phyloP scores from a whole-genome alignment of 2,797 vertebrate species.

The Australoheros facetus region DNA sequence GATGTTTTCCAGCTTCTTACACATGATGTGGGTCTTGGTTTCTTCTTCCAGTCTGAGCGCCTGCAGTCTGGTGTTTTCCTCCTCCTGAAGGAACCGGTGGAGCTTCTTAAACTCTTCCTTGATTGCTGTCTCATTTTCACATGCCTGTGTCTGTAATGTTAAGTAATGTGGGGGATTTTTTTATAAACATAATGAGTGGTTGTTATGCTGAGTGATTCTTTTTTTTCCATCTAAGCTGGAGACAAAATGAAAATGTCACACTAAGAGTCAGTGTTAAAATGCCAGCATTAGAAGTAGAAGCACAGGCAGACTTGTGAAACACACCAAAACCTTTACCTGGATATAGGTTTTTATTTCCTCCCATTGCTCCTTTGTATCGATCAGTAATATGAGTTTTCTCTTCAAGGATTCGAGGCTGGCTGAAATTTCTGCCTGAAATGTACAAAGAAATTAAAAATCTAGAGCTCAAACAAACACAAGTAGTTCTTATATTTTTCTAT shows the following conservation, averaged over 20 bases:
- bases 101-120: conserved; percentile 73
- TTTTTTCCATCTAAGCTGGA: background rate
- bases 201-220: background rate
- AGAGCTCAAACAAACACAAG: background rate
- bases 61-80: conserved; percentile 59
- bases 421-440: conserved; percentile 65
- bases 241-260: background rate
- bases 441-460: conserved; percentile 1
- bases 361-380: conserved; percentile 64
- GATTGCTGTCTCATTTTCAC: conserved; percentile 54
- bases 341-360: conserved; percentile 65
- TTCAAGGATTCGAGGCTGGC: conserved; percentile 50
- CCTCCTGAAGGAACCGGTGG: conserved; percentile 64
- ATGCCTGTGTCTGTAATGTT: conserved; percentile 64
- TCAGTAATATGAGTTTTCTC: conserved; percentile 60
- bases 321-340: conserved; percentile 52
- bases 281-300: no score
- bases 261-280: background rate
- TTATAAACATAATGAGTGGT: background rate
- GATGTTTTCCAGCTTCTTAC: conserved; percentile 62
- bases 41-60: conserved; percentile 66
- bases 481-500: no score
- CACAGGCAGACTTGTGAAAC: background rate
- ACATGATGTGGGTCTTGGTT: conserved; percentile 63
- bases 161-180: accelerated